Evolutionary conservation across 2,888 invertebrate genomes (phyloP).

Genomic region (Agriopis leucophaearia): DNA sequence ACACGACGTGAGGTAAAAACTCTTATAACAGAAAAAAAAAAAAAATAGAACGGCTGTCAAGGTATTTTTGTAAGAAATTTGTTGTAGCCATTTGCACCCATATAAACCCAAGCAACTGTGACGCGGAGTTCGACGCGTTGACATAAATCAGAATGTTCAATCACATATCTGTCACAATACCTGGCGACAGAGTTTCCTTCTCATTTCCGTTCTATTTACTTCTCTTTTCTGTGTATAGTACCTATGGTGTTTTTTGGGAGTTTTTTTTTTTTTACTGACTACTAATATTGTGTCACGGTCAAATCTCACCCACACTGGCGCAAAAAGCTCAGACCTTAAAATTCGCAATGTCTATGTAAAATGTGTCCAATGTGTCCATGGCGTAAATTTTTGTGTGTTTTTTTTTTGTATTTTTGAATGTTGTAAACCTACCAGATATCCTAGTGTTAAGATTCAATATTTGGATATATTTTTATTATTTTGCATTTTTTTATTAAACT

Average conservation of each 20-base stretch:
- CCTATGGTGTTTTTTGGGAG: not conserved
- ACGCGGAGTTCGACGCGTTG: too few species aligned
- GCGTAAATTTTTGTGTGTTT: conserved; percentile 60
- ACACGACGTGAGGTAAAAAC: not conserved
- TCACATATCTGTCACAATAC: too few species aligned
- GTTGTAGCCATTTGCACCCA: too few species aligned
- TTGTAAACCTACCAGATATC: conserved; percentile 76
- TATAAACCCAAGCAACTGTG: too few species aligned
- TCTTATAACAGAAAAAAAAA: too few species aligned
- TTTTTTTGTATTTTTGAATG: conserved; percentile 78
- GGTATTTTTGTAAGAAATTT: too few species aligned
- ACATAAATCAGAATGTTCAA: too few species aligned
- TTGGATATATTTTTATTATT: conserved; percentile 85
- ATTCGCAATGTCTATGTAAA: conserved; percentile 4
- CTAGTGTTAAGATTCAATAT: conserved; percentile 83
- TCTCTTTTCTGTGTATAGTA: too few species aligned
- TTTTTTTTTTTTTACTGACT: not conserved
- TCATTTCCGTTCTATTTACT: too few species aligned
- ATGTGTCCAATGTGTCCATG: conserved; percentile 7
- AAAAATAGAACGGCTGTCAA: too few species aligned
- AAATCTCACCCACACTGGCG: not conserved
- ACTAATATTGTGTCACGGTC: not conserved
- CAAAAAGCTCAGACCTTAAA: not conserved
- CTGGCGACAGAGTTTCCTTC: too few species aligned
- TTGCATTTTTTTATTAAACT: conserved; percentile 87